These are phyloP conservation scores for Drosophila repleta DNA, from an alignment of 1,140 invertebrate genomes.

Conservation along the genomic window DNA sequence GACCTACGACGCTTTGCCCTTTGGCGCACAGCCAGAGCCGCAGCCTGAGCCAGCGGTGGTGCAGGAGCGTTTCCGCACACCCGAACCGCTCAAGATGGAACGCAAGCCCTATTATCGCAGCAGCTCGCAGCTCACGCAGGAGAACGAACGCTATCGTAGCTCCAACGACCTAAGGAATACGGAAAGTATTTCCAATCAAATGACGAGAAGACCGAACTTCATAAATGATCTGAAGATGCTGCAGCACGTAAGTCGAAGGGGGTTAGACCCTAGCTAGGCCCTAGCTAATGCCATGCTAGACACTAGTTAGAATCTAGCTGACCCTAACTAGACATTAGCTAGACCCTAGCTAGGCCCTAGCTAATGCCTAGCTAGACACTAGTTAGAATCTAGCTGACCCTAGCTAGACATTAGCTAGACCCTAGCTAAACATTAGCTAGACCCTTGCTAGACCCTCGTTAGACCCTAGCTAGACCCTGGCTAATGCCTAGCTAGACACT, in stretches of 20 bases:
- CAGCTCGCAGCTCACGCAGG: constrained; percentile 54
- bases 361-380: no score
- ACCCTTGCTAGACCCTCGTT: no score
- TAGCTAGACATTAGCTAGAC: no score
- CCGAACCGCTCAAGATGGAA: constrained; percentile 58
- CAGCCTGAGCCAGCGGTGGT: neutral
- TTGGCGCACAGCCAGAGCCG: constrained; percentile 39
- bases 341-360: no score
- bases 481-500: no score
- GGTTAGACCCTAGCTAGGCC: no score
- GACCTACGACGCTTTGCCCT: constrained; percentile 82
- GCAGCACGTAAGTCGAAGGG: constrained; percentile 60
- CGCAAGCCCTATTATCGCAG: constrained; percentile 54
- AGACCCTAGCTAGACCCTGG: no score
- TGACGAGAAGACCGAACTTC: constrained; percentile 62
- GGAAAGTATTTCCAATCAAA: constrained; percentile 25
- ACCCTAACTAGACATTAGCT: no score
- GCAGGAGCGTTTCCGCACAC: constrained; percentile 49
- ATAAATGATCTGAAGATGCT: constrained; percentile 60
- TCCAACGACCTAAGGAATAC: constrained; percentile 58
- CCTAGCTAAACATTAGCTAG: no score
- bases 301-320: no score
- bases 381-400: no score
- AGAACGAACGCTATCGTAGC: constrained; percentile 69
- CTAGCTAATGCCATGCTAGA: no score